phyloP scores from a whole-genome alignment of 2,888 invertebrate genomes.

The Hybos culiciformis region DNA sequence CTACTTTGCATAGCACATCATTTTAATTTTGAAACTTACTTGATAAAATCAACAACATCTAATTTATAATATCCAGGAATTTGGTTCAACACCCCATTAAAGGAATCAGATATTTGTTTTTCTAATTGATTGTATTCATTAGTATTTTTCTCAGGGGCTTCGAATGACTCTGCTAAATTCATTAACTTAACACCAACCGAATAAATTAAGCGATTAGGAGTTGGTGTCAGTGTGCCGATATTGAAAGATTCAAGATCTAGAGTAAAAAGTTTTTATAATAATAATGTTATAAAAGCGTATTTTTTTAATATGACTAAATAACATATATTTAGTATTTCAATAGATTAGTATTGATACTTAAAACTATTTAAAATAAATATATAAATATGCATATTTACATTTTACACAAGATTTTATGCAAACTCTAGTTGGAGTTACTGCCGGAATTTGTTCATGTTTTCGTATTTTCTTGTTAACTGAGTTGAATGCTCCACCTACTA shows the following conservation, averaged over 20 bases:
- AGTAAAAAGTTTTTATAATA: neutral
- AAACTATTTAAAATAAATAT: no score
- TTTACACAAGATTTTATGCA: slow-evolving; percentile 74
- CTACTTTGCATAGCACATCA: neutral
- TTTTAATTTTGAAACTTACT: slow-evolving; percentile 38
- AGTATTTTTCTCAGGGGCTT: slow-evolving; percentile 56
- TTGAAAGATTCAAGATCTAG: slow-evolving; percentile 24
- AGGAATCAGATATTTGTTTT: slow-evolving; percentile 48
- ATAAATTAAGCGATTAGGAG: slow-evolving; percentile 55
- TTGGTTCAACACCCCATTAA: slow-evolving; percentile 44
- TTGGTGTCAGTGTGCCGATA: slow-evolving; percentile 42
- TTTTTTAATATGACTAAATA: neutral
- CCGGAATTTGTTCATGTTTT: slow-evolving; percentile 61
- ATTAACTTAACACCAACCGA: slow-evolving; percentile 58
- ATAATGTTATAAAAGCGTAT: neutral
- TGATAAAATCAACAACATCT: slow-evolving; percentile 54
- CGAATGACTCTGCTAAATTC: slow-evolving; percentile 63
- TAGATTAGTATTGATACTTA: no score
- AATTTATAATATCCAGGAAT: slow-evolving; percentile 61
- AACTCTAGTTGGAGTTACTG: slow-evolving; percentile 57
- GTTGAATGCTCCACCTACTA: slow-evolving; percentile 69
- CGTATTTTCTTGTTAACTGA: slow-evolving; percentile 72
- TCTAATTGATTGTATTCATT: slow-evolving; percentile 59
- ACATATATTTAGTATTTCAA: no score
- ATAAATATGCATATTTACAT: slow-evolving; percentile 34